Percentiles rank a stretch among this genome's conserved stretches.
Evolutionary conservation across 2,888 invertebrate genomes (phyloP).

Genomic region (Gasteruption jaculator): DNA sequence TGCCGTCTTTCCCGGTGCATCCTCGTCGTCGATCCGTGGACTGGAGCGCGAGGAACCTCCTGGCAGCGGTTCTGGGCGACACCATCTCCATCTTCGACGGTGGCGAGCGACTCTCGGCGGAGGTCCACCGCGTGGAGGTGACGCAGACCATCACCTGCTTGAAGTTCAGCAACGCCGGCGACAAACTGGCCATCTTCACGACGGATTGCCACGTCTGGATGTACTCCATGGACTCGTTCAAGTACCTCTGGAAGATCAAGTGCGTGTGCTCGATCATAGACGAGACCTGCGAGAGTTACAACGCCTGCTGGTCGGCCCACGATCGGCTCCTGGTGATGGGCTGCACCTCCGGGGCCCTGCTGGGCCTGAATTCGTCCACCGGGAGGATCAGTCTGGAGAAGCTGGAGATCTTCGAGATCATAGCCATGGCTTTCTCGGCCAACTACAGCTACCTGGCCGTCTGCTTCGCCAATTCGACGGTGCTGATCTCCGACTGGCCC

Average conservation of each 20-base stretch:
- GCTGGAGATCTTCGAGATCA: slow-evolving; percentile 10
- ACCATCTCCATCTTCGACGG: slow-evolving; percentile 22
- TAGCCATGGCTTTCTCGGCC: slow-evolving; percentile 30
- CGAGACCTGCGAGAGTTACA: slow-evolving; percentile 19
- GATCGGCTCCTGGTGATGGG: slow-evolving; percentile 32
- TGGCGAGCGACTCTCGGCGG: not conserved
- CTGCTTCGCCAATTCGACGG: slow-evolving; percentile 19
- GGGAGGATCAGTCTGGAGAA: slow-evolving; percentile 7
- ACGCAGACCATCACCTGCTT: slow-evolving; percentile 16
- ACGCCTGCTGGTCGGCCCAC: slow-evolving; percentile 30
- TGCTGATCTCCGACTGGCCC: slow-evolving; percentile 29
- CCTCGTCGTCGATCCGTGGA: slow-evolving; percentile 24
- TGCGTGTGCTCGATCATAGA: slow-evolving; percentile 17
- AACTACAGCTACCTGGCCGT: slow-evolving; percentile 30
- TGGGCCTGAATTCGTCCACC: not conserved
- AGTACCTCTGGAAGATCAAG: slow-evolving; percentile 25
- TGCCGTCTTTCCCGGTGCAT: too few species aligned
- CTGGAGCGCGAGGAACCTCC: slow-evolving; percentile 32
- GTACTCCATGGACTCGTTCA: slow-evolving; percentile 16
- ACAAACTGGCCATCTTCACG: slow-evolving; percentile 21
- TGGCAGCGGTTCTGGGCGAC: slow-evolving; percentile 23
- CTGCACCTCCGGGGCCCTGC: slow-evolving; percentile 23
- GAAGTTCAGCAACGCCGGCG: slow-evolving; percentile 33
- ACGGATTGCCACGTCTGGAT: slow-evolving; percentile 15
- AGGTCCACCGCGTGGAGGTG: slow-evolving; percentile 8